A percentile compares a stretch with the other conserved stretches of the same genome.
phyloP scores from a whole-genome alignment of 2,113 vertebrate species.

The Tetrax tetrax region DNA sequence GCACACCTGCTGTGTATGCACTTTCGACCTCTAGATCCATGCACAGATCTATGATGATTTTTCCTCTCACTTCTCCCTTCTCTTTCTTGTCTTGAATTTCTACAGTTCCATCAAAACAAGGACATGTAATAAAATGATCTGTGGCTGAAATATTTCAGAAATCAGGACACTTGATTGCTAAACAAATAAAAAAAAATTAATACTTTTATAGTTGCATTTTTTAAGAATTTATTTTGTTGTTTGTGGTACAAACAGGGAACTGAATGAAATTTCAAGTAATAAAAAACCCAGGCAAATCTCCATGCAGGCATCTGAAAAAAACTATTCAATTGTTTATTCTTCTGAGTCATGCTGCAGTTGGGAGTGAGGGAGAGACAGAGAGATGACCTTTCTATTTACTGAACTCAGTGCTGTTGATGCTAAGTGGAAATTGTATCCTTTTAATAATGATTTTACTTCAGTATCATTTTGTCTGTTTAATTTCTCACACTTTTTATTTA shows the following conservation, averaged over 20 bases:
- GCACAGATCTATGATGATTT: neutral
- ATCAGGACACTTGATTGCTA: neutral
- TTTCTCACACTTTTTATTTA: neutral
- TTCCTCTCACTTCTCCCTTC: neutral
- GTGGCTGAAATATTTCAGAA: neutral
- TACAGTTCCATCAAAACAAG: neutral
- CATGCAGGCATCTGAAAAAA: slow-evolving; percentile 25
- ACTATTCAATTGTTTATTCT: slow-evolving; percentile 43
- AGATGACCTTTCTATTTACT: slow-evolving; percentile 45
- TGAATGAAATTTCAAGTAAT: slow-evolving; percentile 1
- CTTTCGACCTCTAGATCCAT: neutral
- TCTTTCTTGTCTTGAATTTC: neutral
- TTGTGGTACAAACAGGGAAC: neutral
- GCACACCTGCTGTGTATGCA: neutral
- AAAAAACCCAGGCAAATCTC: neutral
- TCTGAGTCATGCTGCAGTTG: slow-evolving; percentile 59
- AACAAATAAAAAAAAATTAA: neutral
- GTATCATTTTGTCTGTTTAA: neutral
- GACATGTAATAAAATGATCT: neutral
- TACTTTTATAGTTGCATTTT: neutral
- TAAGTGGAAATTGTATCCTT: neutral
- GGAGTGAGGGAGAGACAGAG: slow-evolving; percentile 18
- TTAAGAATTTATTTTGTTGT: neutral
- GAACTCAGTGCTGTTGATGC: neutral
- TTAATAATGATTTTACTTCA: neutral